Conservation (phyloP, 2,888 invertebrate species). For the Andrena fulva region DNA sequence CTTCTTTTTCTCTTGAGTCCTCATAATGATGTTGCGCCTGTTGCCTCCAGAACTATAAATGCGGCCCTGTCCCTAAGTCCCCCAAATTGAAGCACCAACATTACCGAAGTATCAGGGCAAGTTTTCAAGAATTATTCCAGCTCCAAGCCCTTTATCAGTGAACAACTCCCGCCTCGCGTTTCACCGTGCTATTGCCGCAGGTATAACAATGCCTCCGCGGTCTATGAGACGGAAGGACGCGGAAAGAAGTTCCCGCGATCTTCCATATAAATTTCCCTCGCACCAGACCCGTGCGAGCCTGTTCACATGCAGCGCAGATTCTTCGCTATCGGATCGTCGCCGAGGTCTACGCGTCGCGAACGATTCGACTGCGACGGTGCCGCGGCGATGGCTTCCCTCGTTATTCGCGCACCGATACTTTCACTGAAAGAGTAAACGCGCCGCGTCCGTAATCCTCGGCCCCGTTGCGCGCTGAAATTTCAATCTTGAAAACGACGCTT, state of each 20-base stretch:
- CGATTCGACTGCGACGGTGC: constrained; percentile 25
- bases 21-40: no score
- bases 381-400: constrained; percentile 47
- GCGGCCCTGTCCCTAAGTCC: no score
- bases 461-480: constrained; percentile 54
- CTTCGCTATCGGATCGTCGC: constrained; percentile 48
- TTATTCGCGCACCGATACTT: constrained; percentile 65
- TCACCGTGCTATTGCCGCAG: neutral
- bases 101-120: no score
- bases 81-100: no score
- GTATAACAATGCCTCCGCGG: neutral
- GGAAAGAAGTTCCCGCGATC: no score
- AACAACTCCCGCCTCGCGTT: neutral
- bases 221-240: neutral
- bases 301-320: neutral
- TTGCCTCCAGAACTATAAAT: no score
- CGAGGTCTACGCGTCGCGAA: constrained; percentile 8
- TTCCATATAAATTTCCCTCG: constrained; percentile 17
- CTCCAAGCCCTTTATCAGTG: neutral
- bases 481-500: constrained; percentile 50
- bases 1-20: no score
- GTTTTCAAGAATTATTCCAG: neutral
- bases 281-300: neutral
- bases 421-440: constrained; percentile 48
- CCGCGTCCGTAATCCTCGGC: constrained; percentile 40